These are phyloP conservation scores for Hycleus cichorii DNA, from an alignment of 1,140 invertebrate species.

Conservation along the genomic window DNA sequence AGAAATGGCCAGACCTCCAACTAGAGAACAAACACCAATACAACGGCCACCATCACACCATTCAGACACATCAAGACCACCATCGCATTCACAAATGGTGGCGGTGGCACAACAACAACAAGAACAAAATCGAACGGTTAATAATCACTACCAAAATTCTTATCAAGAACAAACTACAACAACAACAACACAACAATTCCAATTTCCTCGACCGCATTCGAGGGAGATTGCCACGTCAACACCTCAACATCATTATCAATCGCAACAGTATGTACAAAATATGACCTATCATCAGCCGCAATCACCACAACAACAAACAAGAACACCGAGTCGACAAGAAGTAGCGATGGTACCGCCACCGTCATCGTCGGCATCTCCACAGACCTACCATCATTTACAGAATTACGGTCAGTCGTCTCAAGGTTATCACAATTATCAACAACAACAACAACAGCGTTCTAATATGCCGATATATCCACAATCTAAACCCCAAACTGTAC, in stretches of 20 bases:
- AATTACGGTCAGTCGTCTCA: slow-evolving; percentile 39
- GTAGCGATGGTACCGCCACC: slow-evolving; percentile 8
- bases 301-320: slow-evolving; percentile 21
- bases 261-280: slow-evolving; percentile 7
- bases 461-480: slow-evolving; percentile 28
- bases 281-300: slow-evolving; percentile 20
- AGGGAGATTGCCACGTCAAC: slow-evolving; percentile 22
- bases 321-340: slow-evolving; percentile 20
- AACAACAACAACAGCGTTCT: slow-evolving; percentile 7
- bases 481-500: slow-evolving; percentile 6
- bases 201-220: slow-evolving; percentile 27
- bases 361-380: not conserved
- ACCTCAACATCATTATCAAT: slow-evolving; percentile 29
- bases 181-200: slow-evolving; percentile 10
- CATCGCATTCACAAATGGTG: slow-evolving; percentile 24
- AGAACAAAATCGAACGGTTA: not conserved
- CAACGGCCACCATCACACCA: slow-evolving; percentile 30
- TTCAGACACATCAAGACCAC: slow-evolving; percentile 28
- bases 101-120: not conserved
- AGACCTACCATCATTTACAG: slow-evolving; percentile 23
- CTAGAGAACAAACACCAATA: slow-evolving; percentile 22
- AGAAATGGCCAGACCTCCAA: slow-evolving; percentile 9
- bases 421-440: slow-evolving; percentile 21
- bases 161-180: slow-evolving; percentile 11
- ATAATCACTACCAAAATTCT: slow-evolving; percentile 7